These are phyloP conservation scores for Dryadula phaetusa DNA, from an alignment of 2,888 invertebrate genomes.

Conservation along the genomic window DNA sequence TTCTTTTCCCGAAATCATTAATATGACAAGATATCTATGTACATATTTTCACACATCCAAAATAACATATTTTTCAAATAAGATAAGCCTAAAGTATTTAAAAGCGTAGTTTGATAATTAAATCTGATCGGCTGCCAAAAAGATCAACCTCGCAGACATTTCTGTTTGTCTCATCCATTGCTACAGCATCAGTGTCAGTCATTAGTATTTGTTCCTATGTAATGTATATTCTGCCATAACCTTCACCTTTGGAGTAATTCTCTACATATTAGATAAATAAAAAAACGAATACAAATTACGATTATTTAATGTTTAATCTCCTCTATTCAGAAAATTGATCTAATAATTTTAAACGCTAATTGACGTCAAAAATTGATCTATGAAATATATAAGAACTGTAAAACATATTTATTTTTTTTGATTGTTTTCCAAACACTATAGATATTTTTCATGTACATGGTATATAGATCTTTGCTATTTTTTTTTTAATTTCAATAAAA, in stretches of 20 bases:
- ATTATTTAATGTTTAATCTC: no score
- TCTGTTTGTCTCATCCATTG: constrained; percentile 48
- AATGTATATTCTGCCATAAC: constrained; percentile 10
- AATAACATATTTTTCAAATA: constrained; percentile 13
- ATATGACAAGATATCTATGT: neutral
- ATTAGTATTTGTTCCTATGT: constrained; percentile 43
- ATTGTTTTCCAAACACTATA: no score
- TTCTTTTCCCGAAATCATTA: no score
- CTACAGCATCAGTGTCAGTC: constrained; percentile 49
- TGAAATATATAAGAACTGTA: neutral
- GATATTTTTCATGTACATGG: no score
- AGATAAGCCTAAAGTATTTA: constrained; percentile 36
- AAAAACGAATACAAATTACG: no score
- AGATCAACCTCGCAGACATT: constrained; percentile 52
- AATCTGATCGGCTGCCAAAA: constrained; percentile 52
- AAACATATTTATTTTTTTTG: no score
- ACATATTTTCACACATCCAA: neutral
- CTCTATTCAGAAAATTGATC: no score
- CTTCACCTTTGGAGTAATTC: neutral
- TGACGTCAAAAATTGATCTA: no score
- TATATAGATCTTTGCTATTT: no score
- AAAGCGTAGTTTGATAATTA: constrained; percentile 49
- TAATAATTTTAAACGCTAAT: no score
- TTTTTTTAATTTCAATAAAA: neutral
- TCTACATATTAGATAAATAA: neutral